A percentile compares a stretch with the other conserved stretches of the same genome.
Conservation (phyloP, 1,140 invertebrate genomes). For the Drosophila navojoa region DNA sequence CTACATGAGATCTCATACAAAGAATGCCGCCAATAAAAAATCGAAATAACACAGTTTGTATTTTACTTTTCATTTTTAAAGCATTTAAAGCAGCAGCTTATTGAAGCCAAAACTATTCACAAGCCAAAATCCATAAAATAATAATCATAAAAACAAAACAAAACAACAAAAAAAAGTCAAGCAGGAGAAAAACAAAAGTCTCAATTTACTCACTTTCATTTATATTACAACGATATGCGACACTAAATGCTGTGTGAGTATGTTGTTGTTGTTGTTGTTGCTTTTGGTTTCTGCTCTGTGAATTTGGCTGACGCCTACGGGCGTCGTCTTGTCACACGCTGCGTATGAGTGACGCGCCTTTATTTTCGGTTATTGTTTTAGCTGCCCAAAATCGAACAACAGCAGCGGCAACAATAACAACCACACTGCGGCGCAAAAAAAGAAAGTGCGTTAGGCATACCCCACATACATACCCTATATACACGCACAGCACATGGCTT, state of each 20-base stretch:
- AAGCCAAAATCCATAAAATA: conserved; percentile 18
- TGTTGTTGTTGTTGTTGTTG: conserved; percentile 25
- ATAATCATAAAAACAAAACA: not conserved
- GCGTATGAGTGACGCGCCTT: conserved; percentile 81
- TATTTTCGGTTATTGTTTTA: conserved; percentile 81
- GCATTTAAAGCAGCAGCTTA: conserved; percentile 57
- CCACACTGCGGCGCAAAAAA: conserved; percentile 45
- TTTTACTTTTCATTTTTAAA: conserved; percentile 50
- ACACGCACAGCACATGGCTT: not conserved
- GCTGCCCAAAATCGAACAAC: conserved; percentile 58
- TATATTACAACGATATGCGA: conserved; percentile 80
- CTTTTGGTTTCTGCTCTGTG: conserved; percentile 50
- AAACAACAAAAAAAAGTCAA: conserved; percentile 11
- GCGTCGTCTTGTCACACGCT: conserved; percentile 74
- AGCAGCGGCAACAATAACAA: not conserved
- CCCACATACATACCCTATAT: conserved; percentile 20
- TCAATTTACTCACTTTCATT: conserved; percentile 76
- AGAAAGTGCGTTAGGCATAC: conserved; percentile 74
- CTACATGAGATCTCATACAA: conserved; percentile 39
- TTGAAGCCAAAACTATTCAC: conserved; percentile 69
- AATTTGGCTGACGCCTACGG: conserved; percentile 65
- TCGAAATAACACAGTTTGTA: conserved; percentile 73
- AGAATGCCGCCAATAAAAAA: conserved; percentile 67
- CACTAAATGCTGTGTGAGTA: conserved; percentile 64
- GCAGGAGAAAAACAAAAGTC: conserved; percentile 26